phyloP scores from a whole-genome alignment of 2,797 vertebrate genomes.

The Anas georgica region DNA sequence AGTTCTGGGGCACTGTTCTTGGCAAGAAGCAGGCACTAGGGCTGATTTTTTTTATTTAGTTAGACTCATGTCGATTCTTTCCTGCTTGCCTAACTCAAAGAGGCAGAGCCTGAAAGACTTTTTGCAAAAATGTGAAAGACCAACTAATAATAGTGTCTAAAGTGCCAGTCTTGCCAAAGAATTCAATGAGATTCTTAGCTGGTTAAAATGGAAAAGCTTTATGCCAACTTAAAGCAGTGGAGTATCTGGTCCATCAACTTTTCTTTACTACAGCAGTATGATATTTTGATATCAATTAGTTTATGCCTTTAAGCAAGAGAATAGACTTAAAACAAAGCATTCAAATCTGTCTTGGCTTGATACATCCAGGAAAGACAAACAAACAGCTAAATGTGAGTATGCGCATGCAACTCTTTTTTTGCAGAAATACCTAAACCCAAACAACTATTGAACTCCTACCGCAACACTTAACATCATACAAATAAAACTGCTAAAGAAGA shows the following conservation, averaged over 20 bases:
- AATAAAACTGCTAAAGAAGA: not conserved
- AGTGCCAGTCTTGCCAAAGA: constrained; percentile 35
- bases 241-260: constrained; percentile 22
- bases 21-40: constrained; percentile 35
- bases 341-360: not conserved
- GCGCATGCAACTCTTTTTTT: not conserved
- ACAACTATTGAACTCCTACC: not conserved
- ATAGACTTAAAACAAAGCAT: not conserved
- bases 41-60: constrained; percentile 19
- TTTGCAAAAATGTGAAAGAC: constrained; percentile 36
- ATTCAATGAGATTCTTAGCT: not conserved
- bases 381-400: not conserved
- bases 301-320: constrained; percentile 25
- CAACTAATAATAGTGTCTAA: constrained; percentile 2
- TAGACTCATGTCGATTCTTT: not conserved
- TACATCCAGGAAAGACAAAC: not conserved
- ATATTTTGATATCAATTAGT: constrained; percentile 33
- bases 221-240: not conserved
- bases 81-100: constrained; percentile 29
- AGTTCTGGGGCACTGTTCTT: constrained; percentile 65
- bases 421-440: not conserved
- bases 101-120: constrained; percentile 54
- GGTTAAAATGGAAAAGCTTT: constrained; percentile 17
- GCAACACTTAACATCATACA: not conserved
- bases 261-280: not conserved